These are phyloP conservation scores for Lampris incognitus DNA, from an alignment of 2,113 vertebrate species.

Conservation along the genomic window DNA sequence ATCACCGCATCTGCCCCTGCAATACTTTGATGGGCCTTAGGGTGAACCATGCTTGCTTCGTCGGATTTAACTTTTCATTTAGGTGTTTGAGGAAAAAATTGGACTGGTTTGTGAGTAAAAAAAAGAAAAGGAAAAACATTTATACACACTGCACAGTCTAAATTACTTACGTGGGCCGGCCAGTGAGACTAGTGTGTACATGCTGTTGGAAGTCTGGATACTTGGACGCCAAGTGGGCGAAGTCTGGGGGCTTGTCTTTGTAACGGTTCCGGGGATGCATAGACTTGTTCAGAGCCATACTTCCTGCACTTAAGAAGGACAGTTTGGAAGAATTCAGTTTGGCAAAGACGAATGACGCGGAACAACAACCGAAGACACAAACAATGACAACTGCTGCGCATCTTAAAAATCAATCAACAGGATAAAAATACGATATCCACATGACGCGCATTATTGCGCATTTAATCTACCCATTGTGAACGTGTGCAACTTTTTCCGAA, in stretches of 20 bases:
- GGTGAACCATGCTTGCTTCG: too few relatives aligned
- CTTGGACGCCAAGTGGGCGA: conserved; percentile 88
- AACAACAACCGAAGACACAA: background rate
- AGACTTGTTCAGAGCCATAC: conserved; percentile 89
- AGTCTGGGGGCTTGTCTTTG: conserved; percentile 91
- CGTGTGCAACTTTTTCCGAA: too few relatives aligned
- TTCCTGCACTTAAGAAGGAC: background rate
- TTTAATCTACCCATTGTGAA: too few relatives aligned
- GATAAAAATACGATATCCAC: background rate
- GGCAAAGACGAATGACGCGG: background rate
- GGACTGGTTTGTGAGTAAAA: too few relatives aligned
- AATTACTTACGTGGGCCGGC: conserved; percentile 85
- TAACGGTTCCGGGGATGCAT: conserved; percentile 93
- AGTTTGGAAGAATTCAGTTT: background rate
- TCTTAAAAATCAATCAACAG: background rate
- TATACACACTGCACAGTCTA: background rate
- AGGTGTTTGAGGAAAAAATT: too few relatives aligned
- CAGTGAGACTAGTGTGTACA: conserved; percentile 85
- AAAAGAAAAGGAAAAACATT: too few relatives aligned
- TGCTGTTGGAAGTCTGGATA: conserved; percentile 91
- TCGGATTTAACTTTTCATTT: too few relatives aligned
- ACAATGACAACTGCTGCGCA: too few relatives aligned
- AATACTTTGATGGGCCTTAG: too few relatives aligned
- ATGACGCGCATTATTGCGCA: too few relatives aligned
- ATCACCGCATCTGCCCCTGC: too few relatives aligned